Conservation (phyloP, 2,113 vertebrate species). For the Mustela nigripes region DNA sequence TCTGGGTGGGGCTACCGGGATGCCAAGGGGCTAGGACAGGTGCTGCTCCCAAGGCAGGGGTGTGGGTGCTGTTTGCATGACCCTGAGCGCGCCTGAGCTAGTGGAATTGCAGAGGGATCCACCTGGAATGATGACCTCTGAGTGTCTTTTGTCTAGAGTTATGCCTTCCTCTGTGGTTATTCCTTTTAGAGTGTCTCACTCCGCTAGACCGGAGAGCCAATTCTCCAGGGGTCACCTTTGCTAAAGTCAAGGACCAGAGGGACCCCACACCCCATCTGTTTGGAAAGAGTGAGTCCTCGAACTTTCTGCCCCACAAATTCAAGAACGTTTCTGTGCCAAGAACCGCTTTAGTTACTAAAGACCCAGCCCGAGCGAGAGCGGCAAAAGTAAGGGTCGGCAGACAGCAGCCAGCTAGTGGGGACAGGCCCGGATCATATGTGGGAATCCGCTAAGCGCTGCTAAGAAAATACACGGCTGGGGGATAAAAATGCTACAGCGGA, state of each 20-base stretch:
- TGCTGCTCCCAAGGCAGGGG: not conserved
- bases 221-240: not conserved
- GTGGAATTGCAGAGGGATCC: not conserved
- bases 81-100: not conserved
- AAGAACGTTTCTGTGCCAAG: not conserved
- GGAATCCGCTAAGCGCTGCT: not conserved
- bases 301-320: not conserved
- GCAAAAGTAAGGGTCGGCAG: accelerated
- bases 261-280: too few relatives aligned
- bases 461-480: not conserved
- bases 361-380: not conserved
- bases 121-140: not conserved
- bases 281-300: not conserved
- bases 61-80: not conserved
- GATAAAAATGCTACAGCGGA: not conserved
- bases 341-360: not conserved
- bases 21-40: not conserved
- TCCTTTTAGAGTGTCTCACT: not conserved
- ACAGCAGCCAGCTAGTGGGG: not conserved
- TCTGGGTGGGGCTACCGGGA: not conserved
- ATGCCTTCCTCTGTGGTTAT: not conserved
- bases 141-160: not conserved
- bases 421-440: accelerated
- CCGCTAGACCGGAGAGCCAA: not conserved
- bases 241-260: not conserved